A percentile compares a stretch with the other conserved stretches of the same genome.
These are phyloP conservation scores for Urechis unicinctus DNA, from an alignment of 2,888 invertebrate species.

Conservation along the genomic window DNA sequence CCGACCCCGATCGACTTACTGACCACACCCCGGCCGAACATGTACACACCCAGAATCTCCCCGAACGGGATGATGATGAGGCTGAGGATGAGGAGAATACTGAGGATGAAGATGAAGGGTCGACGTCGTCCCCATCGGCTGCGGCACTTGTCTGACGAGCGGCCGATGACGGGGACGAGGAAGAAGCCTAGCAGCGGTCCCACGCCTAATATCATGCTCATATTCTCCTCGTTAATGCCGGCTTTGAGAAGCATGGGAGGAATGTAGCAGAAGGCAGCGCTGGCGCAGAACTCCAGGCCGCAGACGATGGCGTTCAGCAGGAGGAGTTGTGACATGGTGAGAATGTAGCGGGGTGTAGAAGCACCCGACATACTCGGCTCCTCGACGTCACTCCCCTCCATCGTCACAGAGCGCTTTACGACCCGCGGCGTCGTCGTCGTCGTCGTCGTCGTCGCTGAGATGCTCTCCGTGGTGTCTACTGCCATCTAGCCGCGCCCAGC, in stretches of 20 bases:
- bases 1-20: slow-evolving; percentile 26
- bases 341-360: no score
- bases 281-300: slow-evolving; percentile 53
- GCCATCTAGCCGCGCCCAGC: no score
- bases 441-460: no score
- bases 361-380: no score
- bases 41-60: slow-evolving; percentile 26
- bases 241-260: slow-evolving; percentile 53
- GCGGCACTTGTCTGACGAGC: slow-evolving; percentile 44
- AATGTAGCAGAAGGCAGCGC: slow-evolving; percentile 53
- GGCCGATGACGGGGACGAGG: slow-evolving; percentile 50
- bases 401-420: no score
- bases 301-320: slow-evolving; percentile 51
- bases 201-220: slow-evolving; percentile 52
- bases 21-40: slow-evolving; percentile 24
- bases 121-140: slow-evolving; percentile 48
- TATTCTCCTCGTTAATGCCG: slow-evolving; percentile 50
- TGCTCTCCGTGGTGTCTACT: no score
- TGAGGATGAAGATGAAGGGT: slow-evolving; percentile 52
- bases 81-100: slow-evolving; percentile 44
- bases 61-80: slow-evolving; percentile 49
- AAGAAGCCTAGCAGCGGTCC: slow-evolving; percentile 51
- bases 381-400: no score
- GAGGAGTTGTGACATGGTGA: slow-evolving; percentile 35
- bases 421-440: no score